Evolutionary conservation across 2,113 vertebrate genomes (phyloP).

Genomic region (Muscicapa adusta): DNA sequence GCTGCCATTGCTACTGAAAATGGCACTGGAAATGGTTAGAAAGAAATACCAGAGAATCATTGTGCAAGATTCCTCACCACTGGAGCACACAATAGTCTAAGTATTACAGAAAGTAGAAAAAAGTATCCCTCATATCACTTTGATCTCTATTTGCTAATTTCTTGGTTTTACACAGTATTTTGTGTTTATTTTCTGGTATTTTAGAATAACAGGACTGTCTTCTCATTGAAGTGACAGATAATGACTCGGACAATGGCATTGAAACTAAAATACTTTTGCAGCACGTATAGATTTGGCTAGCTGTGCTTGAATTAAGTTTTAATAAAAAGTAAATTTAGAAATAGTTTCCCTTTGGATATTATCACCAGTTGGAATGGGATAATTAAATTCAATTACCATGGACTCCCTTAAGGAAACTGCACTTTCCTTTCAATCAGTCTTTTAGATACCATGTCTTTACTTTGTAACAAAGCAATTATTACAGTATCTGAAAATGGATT

Average conservation of each 20-base stretch:
- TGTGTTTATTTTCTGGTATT: background rate
- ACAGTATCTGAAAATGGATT: conserved; percentile 1
- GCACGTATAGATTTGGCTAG: background rate
- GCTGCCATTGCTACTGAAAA: background rate
- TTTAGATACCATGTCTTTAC: background rate
- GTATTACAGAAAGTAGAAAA: background rate
- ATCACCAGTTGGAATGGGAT: conserved; percentile 3
- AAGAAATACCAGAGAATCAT: background rate
- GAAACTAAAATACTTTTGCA: background rate
- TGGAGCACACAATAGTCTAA: background rate
- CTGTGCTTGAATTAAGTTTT: conserved; percentile 22
- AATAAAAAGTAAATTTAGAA: conserved; percentile 48
- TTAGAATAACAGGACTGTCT: background rate
- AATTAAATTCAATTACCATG: conserved; percentile 32
- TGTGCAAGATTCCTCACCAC: background rate
- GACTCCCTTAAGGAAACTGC: conserved; percentile 34
- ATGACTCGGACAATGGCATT: background rate
- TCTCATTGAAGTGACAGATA: background rate
- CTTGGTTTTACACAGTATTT: background rate
- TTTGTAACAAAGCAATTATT: conserved; percentile 32
- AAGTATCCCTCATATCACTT: background rate
- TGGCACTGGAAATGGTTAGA: background rate
- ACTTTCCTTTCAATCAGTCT: conserved; percentile 31
- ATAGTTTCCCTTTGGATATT: conserved; percentile 29
- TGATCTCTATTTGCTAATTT: background rate